Base-by-base conservation (phyloP, 2,113 vertebrate genomes). In the Eublepharis macularius region DNA sequence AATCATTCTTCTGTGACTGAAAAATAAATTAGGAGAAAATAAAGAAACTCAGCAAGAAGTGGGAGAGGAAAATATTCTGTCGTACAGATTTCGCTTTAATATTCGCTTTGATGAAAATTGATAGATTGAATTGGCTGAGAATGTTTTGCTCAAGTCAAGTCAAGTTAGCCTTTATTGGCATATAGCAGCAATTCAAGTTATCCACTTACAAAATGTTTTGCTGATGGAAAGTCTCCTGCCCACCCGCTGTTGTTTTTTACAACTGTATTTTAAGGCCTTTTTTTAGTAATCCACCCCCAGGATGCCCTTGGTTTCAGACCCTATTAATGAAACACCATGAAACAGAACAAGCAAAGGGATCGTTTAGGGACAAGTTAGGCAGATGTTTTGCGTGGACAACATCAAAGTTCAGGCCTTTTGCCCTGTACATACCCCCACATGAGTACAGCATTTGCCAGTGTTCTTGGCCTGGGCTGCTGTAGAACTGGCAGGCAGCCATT, bases 141-240 rank as follows among this genome's bases (percentile, higher is more conserved):
- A 32, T 76, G 84, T 75, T 89, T 82, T 34, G 72, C 17, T 45
- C n/a, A n/a, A n/a, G n/a, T n/a, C n/a, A n/a, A n/a, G n/a, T n/a
- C n/a, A n/a, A n/a, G n/a, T n/a, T n/a, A n/a, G n/a, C n/a, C n/a
- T n/a, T n/a, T n/a, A n/a, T n/a, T n/a, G n/a, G n/a, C n/a, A n/a
- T n/a, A n/a, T n/a, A n/a, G n/a, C n/a, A n/a, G n/a, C n/a, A n/a
- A n/a, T n/a, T n/a, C n/a, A n/a, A n/a, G n/a, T n/a, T n/a, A n/a
- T n/a, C n/a, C n/a, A n/a, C n/a, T n/a, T n/a, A n/a, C n/a, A n/a
- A n/a, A 82, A 32, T 76, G 84, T 75, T 89, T 82, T 34, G 72
- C 17, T 45, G 41, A 69, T 77, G n/a, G 80, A 75, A 69, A 73
- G 2, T 66, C 76, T 43, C 2, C 36, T 54, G 79, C 77, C 47